phyloP scores from a whole-genome alignment of 35 echinoderm and acorn worm species.

The Hemicentrotus pulcherrimus region DNA sequence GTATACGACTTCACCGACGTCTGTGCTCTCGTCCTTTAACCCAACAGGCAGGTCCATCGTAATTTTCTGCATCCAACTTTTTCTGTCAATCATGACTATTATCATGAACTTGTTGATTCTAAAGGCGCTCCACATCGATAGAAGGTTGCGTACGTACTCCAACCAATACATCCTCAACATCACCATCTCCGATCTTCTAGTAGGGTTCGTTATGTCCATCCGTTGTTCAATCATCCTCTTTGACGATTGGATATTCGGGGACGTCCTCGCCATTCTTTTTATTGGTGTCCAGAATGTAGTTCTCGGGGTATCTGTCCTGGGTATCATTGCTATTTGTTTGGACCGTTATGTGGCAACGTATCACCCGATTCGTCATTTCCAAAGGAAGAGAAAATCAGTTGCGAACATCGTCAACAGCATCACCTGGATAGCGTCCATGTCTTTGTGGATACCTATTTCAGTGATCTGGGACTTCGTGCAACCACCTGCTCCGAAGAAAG shows the following conservation, averaged over 20 bases:
- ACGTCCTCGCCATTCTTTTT: background rate
- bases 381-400: background rate
- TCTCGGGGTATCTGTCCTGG: constrained; percentile 33
- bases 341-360: constrained; percentile 60
- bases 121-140: constrained; percentile 20
- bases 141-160: constrained; percentile 48
- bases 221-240: background rate
- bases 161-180: constrained; percentile 61
- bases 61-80: background rate
- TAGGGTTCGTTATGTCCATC: constrained; percentile 50
- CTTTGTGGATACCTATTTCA: constrained; percentile 27
- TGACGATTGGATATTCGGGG: constrained; percentile 26
- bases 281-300: constrained; percentile 23
- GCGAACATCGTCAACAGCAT: constrained; percentile 16
- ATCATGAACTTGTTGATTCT: constrained; percentile 34
- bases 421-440: constrained; percentile 29
- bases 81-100: background rate
- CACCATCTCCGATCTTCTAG: constrained; percentile 35
- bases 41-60: background rate
- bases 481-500: background rate
- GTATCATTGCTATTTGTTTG: constrained; percentile 46
- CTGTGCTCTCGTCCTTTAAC: background rate
- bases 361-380: constrained; percentile 43
- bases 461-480: constrained; percentile 25
- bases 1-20: background rate